Evolutionary conservation across 92 coral and sea anemone genomes (phyloP), one percentile per base, ranked within the genome.

Genomic region (Blastomussa wellsi): DNA sequence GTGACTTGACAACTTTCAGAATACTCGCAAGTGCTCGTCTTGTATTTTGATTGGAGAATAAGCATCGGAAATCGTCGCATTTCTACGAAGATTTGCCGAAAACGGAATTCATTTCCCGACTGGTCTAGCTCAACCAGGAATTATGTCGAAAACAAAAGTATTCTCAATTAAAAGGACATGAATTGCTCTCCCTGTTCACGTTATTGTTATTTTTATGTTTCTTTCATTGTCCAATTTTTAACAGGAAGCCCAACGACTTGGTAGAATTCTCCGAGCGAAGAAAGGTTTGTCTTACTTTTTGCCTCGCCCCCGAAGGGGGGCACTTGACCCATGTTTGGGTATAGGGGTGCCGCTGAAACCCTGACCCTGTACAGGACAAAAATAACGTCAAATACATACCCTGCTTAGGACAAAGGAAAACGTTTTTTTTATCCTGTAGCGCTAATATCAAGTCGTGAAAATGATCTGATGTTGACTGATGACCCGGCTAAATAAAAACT

Each of bases 161-260:
- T 26, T 62, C 68, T 26, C 33, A 26, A n/a, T n/a, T n/a, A n/a
- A 62, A 62, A 28, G 68, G 68, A 35, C 35, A 0, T 28, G 17
- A 16, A 0, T n/a, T n/a, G n/a, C n/a, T n/a, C n/a, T n/a, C n/a
- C n/a, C 2, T 3, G 73, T 37, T 35, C n/a, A 36, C 48, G 7
- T 33, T 5, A 35, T n/a, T n/a, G n/a, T n/a, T n/a, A 14, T 3
- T 17, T 31, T 19, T 68, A 0, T 31, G 12, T 13, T 29, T 3
- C 35, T 14, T 10, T 48, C 20, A 24, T 68, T 84, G 39, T 77
- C 72, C 76, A 13, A 9, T 41, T 42, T 76, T 76, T 59, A 44
- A 15, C 72, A 96, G 99, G 99, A 96, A 92, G 99, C 99, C 17
- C 99, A 96, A 77, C 92, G 99, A 28, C 87, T 96, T 53, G 99